Evolutionary conservation across 1,140 invertebrate species (phyloP), one percentile per base, ranked within the genome.

Genomic region (Drosophila pandora): DNA sequence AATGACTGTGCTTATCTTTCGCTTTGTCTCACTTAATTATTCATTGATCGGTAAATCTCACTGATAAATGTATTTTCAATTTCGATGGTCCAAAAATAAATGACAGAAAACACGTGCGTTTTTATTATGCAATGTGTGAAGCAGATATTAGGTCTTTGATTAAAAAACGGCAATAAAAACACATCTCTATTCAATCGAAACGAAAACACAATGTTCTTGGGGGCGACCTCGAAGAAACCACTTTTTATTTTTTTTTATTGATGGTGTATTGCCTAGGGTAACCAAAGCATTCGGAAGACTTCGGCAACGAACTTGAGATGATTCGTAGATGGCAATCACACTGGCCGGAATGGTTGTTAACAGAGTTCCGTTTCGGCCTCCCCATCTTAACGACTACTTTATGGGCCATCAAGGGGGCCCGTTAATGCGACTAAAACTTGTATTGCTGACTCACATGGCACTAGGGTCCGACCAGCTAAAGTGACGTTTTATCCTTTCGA

Each of bases 401-500:
- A 58, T 65, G 47, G 50, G 25, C 69, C 54, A 76, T 79, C 63
- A 73, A 72, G 25, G 12, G 22, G 32, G 13, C 47, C 32, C 34
- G 13, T 55, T 45, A 8, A 53, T 52, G 43, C 39, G 23, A 28
- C 43, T 61, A 69, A 79, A 65, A 48, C 17, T 37, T 75, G 57
- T 43, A 39, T 30, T 22, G 13, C 37, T 73, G 77, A 90, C 90
- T 91, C 87, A 91, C 90, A 90, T 91, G 80, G 82, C 87, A 90
- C 90, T 90, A 50, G 90, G 64, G 61, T 90, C 90, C 37, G 90
- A 91, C 90, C 90, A 91, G 70, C 90, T 91, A 54, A 91, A 91
- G 56, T 91, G 90, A 10, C 90, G 90, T 50, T 90, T 90, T 47
- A 91, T 91, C 69, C 87, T 90, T 73, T 90, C 90, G 2, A 91